Evolutionary conservation across 2,113 vertebrate genomes (phyloP).

Genomic region (Nyctibius bracteatus): DNA sequence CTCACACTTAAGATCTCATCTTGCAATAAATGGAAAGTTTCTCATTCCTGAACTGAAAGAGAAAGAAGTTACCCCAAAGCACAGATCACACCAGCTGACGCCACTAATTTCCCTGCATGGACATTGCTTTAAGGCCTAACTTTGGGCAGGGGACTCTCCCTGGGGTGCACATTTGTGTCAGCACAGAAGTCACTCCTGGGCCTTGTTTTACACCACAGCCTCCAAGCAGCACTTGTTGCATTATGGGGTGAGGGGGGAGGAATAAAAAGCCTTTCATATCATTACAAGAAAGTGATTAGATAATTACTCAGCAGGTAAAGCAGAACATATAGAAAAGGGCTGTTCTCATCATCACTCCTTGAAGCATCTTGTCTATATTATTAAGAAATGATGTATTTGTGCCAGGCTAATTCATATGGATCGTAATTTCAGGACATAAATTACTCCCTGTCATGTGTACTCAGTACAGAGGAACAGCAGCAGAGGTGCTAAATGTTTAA

Average conservation of each 20-base stretch:
- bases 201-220: not conserved
- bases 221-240: not conserved
- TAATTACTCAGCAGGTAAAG: conserved; percentile 37
- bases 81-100: not conserved
- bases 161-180: not conserved
- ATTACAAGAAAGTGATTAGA: not conserved
- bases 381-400: conserved; percentile 41
- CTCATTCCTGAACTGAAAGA: not conserved
- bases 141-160: not conserved
- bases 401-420: conserved; percentile 46
- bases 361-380: conserved; percentile 45
- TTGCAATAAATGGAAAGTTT: not conserved
- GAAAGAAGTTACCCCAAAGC: not conserved
- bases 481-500: not conserved
- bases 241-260: rapidly evolving
- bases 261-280: not conserved
- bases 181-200: not conserved
- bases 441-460: not conserved
- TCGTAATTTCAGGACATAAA: conserved; percentile 47
- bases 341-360: conserved; percentile 25
- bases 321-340: not conserved
- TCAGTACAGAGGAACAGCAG: not conserved
- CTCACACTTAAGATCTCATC: not conserved
- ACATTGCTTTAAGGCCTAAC: not conserved
- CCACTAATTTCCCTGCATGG: rapidly evolving